Base-by-base conservation (phyloP, 2,888 invertebrate genomes). In the Mayetiola destructor region DNA sequence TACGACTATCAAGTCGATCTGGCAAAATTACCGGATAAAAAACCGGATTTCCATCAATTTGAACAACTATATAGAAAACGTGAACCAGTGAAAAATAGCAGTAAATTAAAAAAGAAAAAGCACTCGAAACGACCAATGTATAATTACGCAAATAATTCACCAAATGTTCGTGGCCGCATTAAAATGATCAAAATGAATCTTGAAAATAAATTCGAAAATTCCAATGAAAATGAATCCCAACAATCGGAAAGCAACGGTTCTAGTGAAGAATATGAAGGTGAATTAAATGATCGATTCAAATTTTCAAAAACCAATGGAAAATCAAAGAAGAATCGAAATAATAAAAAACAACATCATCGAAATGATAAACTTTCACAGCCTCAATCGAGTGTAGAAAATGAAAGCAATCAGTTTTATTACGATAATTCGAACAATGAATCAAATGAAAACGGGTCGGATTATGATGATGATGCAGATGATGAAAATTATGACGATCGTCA, bases 121-220 rank as follows among this genome's bases (percentile, higher is more conserved):
- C 5, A 48, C 23, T 21, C 23, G n/a, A 48, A 48, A 27, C 27
- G 48, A 27, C 48, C 48, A 16, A 16, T 48, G 23, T 48, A 23
- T 27, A 48, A 48, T 48, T 48, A 48, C 48, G 48, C 48, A 27
- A 48, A 48, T 48, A 48, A 23, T n/a, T 27, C 12, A 16, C 48
- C 48, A n/a, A 48, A 48, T 27, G 9, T 48, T 27, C 48, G 48
- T 27, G 27, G 16, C 16, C 23, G 48, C 23, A 48, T 48, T 8
- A 48, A 48, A 27, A 6, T 18, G 8, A 14, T 48, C 16, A 27
- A 48, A 48, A 27, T 27, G 8, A 9, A 48, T 48, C 48, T 27
- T 48, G 29, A 48, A 27, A 48, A 48, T 27, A 48, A 48, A n/a
- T 48, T 48, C 16, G 27, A 48, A 27, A 16, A 27, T 27, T 14